Evolutionary conservation across 2,113 vertebrate genomes (phyloP).

Genomic region (Cnemophilus loriae): DNA sequence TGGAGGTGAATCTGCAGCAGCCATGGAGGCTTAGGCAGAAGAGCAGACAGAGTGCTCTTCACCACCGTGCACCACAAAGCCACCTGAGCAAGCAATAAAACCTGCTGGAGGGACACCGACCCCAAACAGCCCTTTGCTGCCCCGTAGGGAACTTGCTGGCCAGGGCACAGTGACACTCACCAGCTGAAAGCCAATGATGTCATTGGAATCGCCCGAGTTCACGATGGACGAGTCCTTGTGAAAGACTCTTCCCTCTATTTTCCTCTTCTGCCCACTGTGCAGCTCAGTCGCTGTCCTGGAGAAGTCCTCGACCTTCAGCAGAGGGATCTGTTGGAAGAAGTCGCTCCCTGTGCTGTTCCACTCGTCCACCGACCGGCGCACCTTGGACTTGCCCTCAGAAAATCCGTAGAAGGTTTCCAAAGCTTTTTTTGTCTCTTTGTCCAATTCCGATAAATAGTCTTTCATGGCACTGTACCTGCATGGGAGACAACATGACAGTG

Average conservation of each 20-base stretch:
- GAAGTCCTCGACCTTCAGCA: conserved; percentile 52
- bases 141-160: background rate
- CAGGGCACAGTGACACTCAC: conserved; percentile 53
- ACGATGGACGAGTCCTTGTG: conserved; percentile 65
- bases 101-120: fast-evolving
- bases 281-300: conserved; percentile 36
- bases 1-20: background rate
- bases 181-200: conserved; percentile 77
- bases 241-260: conserved; percentile 59
- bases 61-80: background rate
- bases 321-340: conserved; percentile 58
- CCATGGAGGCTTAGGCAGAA: background rate
- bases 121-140: background rate
- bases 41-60: background rate
- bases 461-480: conserved; percentile 75
- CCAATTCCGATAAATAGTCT: conserved; percentile 70
- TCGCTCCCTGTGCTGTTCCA: background rate
- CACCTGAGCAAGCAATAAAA: background rate
- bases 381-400: conserved; percentile 49
- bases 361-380: conserved; percentile 45
- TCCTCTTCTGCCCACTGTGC: conserved; percentile 60
- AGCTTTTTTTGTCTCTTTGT: conserved; percentile 66
- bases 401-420: conserved; percentile 71
- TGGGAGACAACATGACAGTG: background rate
- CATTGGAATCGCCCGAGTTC: conserved; percentile 55